Conservation (phyloP, 2,113 vertebrate species). For the Baryphthengus martii region DNA sequence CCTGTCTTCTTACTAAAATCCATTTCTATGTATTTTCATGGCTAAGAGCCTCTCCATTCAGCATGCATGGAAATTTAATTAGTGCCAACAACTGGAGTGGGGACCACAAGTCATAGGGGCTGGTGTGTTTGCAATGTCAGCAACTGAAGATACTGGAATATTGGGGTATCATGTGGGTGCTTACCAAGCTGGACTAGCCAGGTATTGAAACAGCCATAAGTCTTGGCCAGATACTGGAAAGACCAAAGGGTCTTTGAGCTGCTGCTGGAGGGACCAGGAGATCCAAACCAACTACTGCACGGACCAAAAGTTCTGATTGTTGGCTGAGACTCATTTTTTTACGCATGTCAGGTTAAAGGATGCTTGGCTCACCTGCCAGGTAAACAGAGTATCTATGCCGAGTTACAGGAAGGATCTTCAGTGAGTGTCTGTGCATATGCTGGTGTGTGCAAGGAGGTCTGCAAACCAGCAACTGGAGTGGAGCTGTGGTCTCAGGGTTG, state of each 20-base stretch:
- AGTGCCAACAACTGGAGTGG: neutral
- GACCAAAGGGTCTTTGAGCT: neutral
- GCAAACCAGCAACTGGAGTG: neutral
- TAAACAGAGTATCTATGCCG: accelerated
- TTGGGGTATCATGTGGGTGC: neutral
- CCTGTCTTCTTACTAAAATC: neutral
- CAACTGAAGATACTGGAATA: neutral
- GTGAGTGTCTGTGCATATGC: neutral
- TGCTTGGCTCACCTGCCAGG: neutral
- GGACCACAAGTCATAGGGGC: neutral
- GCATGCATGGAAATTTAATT: neutral
- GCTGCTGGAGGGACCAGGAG: neutral
- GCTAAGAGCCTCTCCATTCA: neutral
- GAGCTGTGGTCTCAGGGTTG: neutral
- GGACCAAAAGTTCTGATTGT: neutral
- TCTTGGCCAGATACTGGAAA: neutral
- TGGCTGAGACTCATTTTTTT: neutral
- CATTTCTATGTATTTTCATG: neutral
- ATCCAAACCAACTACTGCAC: neutral
- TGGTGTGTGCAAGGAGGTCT: neutral
- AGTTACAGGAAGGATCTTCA: neutral
- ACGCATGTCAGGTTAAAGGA: neutral
- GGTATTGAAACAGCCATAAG: neutral
- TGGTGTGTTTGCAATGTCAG: neutral
- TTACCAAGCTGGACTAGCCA: neutral